Conservation (phyloP, 2,888 invertebrate genomes). For the Bellardia bayeri region DNA sequence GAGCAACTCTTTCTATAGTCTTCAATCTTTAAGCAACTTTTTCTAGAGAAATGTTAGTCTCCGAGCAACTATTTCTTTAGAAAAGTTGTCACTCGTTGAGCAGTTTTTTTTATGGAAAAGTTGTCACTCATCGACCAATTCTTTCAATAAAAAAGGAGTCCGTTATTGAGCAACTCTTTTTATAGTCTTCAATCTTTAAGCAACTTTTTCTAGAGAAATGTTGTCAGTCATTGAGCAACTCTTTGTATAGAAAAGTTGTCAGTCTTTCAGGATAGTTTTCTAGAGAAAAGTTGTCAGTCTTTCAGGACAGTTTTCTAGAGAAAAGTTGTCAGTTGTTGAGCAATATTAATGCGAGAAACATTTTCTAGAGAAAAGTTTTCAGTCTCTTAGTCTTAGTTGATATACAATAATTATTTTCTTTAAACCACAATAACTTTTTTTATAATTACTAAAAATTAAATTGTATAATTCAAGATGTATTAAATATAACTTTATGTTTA, state of each 20-base stretch:
- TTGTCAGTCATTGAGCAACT: background rate
- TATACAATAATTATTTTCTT: background rate
- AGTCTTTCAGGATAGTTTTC: background rate
- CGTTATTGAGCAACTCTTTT: too few species aligned
- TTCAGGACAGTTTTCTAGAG: slow-evolving; percentile 1
- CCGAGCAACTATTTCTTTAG: background rate
- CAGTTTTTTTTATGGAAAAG: background rate
- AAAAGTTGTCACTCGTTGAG: background rate
- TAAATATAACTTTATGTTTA: background rate
- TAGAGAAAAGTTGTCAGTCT: background rate
- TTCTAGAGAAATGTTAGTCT: background rate
- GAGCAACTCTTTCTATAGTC: background rate
- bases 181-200: too few species aligned
- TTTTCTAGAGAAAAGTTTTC: too few species aligned
- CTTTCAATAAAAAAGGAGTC: background rate
- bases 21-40: too few species aligned
- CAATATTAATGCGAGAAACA: too few species aligned
- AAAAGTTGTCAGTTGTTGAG: background rate
- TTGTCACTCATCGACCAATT: background rate
- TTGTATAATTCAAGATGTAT: background rate
- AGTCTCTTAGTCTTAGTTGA: background rate
- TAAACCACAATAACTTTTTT: background rate
- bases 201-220: background rate
- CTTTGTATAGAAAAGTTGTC: background rate
- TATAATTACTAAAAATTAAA: background rate